Evolutionary conservation across 2,113 vertebrate genomes (phyloP).

Genomic region (Sciurus niger): DNA sequence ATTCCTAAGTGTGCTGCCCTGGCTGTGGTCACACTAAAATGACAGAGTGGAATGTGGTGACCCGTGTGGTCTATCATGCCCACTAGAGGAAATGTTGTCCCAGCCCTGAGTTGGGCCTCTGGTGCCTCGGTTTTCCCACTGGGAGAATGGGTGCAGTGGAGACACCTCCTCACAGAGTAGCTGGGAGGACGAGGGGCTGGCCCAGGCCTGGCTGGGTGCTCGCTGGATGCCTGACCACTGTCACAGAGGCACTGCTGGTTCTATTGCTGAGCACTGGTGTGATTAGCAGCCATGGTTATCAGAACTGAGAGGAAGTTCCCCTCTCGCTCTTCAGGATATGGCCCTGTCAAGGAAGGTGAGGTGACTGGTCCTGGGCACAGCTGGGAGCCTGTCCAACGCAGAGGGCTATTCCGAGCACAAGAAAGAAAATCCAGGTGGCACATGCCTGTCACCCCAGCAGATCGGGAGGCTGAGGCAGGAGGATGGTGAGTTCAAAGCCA

Average conservation of each 20-base stretch:
- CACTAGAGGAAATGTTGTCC: background rate
- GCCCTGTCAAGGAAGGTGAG: background rate
- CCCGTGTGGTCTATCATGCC: rapidly evolving
- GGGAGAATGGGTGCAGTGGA: background rate
- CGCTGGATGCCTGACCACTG: rapidly evolving
- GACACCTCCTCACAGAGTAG: rapidly evolving
- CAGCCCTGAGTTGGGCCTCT: rapidly evolving
- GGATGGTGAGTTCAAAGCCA: too few species aligned
- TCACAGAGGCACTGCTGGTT: rapidly evolving
- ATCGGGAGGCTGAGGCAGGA: too few species aligned
- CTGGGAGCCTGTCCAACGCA: background rate
- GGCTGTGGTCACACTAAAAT: background rate
- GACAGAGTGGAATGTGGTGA: background rate
- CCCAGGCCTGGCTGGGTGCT: background rate
- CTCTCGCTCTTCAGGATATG: background rate
- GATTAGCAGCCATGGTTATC: rapidly evolving
- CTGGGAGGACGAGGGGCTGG: background rate
- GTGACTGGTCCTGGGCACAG: rapidly evolving
- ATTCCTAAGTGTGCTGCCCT: rapidly evolving
- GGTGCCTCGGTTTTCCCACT: background rate
- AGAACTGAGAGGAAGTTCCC: background rate
- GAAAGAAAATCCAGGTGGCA: background rate
- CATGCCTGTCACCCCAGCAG: too few species aligned
- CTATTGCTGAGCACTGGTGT: background rate
- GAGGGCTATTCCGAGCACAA: background rate